phyloP scores from a whole-genome alignment of 35 echinoderm and acorn worm genomes.

The Eucidaris tribuloides region DNA sequence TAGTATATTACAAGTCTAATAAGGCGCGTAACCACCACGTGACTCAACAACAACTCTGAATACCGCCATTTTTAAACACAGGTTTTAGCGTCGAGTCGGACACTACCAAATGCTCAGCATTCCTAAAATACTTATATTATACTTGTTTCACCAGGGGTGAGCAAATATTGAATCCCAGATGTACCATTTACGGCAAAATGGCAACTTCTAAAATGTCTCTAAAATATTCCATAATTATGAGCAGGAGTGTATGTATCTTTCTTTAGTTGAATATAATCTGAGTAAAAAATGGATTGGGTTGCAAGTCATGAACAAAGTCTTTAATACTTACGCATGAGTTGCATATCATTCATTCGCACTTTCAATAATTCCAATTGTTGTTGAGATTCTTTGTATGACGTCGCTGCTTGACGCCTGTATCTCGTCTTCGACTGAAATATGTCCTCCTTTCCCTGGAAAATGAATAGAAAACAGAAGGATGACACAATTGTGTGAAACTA shows the following conservation, averaged over 20 bases:
- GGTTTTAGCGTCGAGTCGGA: too few relatives aligned
- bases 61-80: too few relatives aligned
- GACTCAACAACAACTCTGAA: too few relatives aligned
- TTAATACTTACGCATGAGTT: background rate
- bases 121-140: too few relatives aligned
- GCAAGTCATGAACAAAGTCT: background rate
- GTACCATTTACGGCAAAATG: background rate
- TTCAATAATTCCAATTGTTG: background rate
- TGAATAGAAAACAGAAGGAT: too few relatives aligned
- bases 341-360: slow-evolving; percentile 2
- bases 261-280: background rate
- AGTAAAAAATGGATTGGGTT: background rate
- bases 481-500: too few relatives aligned
- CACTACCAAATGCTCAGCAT: too few relatives aligned
- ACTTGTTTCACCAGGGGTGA: too few relatives aligned
- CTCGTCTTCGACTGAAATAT: background rate
- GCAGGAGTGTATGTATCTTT: background rate
- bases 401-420: background rate
- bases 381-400: background rate
- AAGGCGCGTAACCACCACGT: too few relatives aligned
- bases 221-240: background rate
- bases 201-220: background rate
- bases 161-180: too few relatives aligned
- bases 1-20: too few relatives aligned
- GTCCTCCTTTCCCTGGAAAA: background rate